Evolutionary conservation across 2,797 vertebrate species (phyloP).

Genomic region (Myotis daubentonii): DNA sequence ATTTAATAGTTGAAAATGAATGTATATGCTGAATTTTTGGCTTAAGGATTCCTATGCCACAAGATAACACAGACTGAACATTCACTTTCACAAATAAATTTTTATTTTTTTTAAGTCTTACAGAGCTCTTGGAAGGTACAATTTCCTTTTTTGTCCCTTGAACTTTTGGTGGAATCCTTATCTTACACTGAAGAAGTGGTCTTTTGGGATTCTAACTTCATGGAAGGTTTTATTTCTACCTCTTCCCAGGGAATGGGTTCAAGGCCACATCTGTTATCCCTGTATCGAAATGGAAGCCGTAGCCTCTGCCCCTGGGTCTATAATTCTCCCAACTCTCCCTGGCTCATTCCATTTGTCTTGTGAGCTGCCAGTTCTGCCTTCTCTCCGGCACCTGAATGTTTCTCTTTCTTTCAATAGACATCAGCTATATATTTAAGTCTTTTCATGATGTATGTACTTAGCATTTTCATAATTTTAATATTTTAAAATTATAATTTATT

Average conservation of each 20-base stretch:
- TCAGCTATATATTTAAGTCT: neutral
- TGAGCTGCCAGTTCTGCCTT: neutral
- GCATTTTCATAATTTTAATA: constrained; percentile 32
- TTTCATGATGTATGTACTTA: neutral
- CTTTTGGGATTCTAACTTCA: neutral
- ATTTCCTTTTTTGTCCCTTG: neutral
- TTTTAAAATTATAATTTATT: neutral
- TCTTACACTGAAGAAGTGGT: neutral
- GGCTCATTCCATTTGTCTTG: neutral
- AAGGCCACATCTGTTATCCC: neutral
- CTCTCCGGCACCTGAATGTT: neutral
- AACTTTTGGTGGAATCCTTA: neutral
- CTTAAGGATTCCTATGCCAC: neutral
- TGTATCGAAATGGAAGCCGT: neutral
- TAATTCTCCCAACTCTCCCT: neutral
- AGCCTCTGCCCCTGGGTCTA: neutral
- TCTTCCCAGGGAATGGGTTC: neutral
- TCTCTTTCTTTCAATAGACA: neutral
- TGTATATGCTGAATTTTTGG: neutral
- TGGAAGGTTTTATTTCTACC: neutral
- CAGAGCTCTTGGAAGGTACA: neutral
- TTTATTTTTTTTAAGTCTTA: neutral
- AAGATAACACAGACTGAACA: neutral
- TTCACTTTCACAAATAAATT: neutral
- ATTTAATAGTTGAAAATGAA: neutral